These are phyloP conservation scores for Lepetodrilus schrolli DNA, from an alignment of 2,888 invertebrate genomes.

Conservation along the genomic window DNA sequence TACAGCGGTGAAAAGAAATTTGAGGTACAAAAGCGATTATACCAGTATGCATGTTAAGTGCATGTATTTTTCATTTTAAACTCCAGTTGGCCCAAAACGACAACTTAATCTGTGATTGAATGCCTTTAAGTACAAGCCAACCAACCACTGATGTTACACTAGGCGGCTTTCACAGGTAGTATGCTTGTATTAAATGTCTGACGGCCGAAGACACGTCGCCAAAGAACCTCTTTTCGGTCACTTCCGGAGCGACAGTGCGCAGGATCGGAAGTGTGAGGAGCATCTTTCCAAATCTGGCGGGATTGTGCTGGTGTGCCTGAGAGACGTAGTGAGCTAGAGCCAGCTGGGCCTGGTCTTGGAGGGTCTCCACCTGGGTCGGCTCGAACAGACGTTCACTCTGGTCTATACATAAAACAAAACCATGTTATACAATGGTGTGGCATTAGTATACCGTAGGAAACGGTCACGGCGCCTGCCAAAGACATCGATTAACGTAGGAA, in stretches of 20 bases:
- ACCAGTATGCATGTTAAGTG: no score
- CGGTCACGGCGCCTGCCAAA: no score
- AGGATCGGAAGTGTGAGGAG: slow-evolving; percentile 44
- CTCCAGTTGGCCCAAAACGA: no score
- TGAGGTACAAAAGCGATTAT: no score
- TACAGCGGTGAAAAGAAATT: no score
- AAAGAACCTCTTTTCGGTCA: slow-evolving; percentile 40
- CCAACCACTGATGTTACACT: no score
- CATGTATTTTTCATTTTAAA: no score
- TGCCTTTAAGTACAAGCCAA: no score
- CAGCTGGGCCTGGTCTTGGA: slow-evolving; percentile 55
- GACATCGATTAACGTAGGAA: background rate
- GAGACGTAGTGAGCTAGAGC: slow-evolving; percentile 55
- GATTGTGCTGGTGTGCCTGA: slow-evolving; percentile 42
- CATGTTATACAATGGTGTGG: no score
- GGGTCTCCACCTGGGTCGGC: slow-evolving; percentile 40
- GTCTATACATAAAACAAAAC: slow-evolving; percentile 35
- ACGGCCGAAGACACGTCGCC: slow-evolving; percentile 26
- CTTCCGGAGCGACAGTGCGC: slow-evolving; percentile 36
- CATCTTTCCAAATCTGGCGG: slow-evolving; percentile 51
- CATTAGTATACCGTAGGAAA: no score
- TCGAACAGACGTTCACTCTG: slow-evolving; percentile 41
- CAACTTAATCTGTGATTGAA: no score
- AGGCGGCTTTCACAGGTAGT: background rate
- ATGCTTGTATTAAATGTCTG: slow-evolving; percentile 31